Conservation (phyloP, 2,113 vertebrate genomes). For the Neogale vison region DNA sequence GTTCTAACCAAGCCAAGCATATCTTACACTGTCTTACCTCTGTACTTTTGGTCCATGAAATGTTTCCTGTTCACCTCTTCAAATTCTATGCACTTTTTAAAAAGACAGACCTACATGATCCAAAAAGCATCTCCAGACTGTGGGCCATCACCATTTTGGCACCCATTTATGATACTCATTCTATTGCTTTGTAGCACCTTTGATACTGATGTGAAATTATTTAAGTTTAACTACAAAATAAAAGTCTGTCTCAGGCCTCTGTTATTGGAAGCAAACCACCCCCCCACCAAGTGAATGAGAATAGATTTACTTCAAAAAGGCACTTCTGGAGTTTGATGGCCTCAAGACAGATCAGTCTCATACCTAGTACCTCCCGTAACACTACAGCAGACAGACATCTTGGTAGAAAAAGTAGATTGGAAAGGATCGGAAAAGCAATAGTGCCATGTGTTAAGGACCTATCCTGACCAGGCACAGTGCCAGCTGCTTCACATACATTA, state of each 20-base stretch:
- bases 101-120: neutral
- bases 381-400: neutral
- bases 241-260: neutral
- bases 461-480: neutral
- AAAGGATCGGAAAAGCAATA: neutral
- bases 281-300: neutral
- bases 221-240: slow-evolving; percentile 11
- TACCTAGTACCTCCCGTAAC: neutral
- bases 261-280: neutral
- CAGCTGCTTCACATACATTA: neutral
- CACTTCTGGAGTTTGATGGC: neutral
- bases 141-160: neutral
- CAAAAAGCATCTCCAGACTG: slow-evolving; percentile 5
- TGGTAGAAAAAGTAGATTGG: neutral
- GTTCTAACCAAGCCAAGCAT: neutral
- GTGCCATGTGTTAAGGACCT: neutral
- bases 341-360: neutral
- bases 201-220: slow-evolving; percentile 26
- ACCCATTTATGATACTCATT: neutral
- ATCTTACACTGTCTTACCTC: neutral
- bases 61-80: neutral
- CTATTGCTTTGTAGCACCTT: neutral
- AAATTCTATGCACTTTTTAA: neutral
- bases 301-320: neutral
- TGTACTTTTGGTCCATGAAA: neutral